phyloP scores from a whole-genome alignment of 2,113 vertebrate genomes.

The Dolichallabes microphthalmus region DNA sequence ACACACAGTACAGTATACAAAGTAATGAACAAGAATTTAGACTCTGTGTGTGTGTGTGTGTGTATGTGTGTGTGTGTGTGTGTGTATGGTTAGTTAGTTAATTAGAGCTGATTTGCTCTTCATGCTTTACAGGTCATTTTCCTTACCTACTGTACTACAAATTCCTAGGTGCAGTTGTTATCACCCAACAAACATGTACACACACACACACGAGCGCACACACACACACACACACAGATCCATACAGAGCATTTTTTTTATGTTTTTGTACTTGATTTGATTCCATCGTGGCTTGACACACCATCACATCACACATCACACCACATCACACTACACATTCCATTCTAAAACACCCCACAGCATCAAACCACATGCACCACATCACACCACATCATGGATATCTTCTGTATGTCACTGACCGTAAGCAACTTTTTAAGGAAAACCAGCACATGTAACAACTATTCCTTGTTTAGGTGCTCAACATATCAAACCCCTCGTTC shows the following conservation, averaged over 20 bases:
- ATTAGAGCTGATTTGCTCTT: constrained; percentile 24
- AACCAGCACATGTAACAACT: too few species aligned
- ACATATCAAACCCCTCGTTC: too few species aligned
- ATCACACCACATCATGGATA: not conserved
- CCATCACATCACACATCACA: not conserved
- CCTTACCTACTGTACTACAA: constrained; percentile 17
- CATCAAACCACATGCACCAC: not conserved
- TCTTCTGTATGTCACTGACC: not conserved
- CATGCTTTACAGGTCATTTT: constrained; percentile 22
- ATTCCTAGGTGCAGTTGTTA: not conserved
- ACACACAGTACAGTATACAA: not conserved
- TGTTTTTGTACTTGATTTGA: not conserved
- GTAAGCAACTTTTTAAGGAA: too few species aligned
- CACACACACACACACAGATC: constrained; percentile 5
- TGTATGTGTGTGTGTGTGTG: constrained; percentile 12
- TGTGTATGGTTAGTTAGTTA: not conserved
- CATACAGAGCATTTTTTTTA: too few species aligned
- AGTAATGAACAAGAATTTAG: not conserved
- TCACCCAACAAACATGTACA: constrained; percentile 10
- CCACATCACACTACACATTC: not conserved
- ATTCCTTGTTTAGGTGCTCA: too few species aligned
- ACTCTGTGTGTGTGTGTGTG: constrained; percentile 4
- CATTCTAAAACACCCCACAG: not conserved
- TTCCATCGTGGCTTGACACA: not conserved
- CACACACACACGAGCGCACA: constrained; percentile 4